A percentile compares a stretch with the other conserved stretches of the same genome.
Conservation (phyloP, 2,113 vertebrate genomes). For the Carassius gibelio region DNA sequence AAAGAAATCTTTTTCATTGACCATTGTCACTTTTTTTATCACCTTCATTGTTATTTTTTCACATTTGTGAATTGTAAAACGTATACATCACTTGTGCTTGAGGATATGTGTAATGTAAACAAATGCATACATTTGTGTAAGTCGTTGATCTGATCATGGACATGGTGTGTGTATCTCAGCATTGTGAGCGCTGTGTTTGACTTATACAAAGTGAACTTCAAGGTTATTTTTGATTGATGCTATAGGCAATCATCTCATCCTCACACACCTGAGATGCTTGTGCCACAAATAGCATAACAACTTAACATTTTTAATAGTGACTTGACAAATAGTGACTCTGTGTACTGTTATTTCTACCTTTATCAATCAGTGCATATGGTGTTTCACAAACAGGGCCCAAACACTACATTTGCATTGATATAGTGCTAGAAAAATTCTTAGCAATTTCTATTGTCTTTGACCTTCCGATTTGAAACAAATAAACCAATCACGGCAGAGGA, state of each 20-base stretch:
- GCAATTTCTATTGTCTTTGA: too few species aligned
- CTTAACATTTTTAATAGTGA: neutral
- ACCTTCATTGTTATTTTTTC: too few species aligned
- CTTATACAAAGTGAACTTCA: neutral
- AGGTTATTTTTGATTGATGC: neutral
- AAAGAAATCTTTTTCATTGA: too few species aligned
- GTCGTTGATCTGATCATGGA: neutral
- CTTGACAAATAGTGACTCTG: neutral
- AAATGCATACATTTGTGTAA: neutral
- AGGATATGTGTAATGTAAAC: neutral
- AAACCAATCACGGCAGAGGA: too few species aligned
- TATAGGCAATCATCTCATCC: neutral
- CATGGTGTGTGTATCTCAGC: neutral
- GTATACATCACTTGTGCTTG: neutral
- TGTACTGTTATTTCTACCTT: neutral
- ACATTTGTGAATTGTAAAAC: neutral
- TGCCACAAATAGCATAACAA: neutral
- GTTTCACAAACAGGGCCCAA: too few species aligned
- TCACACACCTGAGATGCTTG: neutral
- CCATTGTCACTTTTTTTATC: too few species aligned
- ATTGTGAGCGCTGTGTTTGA: neutral
- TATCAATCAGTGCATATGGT: too few species aligned
- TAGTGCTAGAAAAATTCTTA: too few species aligned
- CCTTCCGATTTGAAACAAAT: too few species aligned
- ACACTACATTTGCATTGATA: too few species aligned